phyloP scores from a whole-genome alignment of 2,113 vertebrate genomes.

The Oryzias curvinotus region DNA sequence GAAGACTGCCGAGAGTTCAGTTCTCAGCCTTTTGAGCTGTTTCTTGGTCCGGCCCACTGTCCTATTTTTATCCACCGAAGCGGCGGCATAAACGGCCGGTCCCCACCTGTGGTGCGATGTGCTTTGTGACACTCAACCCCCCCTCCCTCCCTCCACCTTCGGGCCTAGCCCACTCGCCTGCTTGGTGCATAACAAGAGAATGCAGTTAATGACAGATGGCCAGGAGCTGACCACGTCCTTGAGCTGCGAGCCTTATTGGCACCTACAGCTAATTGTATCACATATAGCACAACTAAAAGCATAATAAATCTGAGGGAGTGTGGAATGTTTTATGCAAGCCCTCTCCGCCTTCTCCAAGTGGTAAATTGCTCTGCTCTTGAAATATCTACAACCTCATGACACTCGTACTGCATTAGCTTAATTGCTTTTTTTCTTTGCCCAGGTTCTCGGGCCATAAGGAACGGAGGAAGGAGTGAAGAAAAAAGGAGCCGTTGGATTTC shows the following conservation, averaged over 20 bases:
- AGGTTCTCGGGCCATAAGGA: constrained; percentile 54
- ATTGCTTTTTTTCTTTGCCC: constrained; percentile 83
- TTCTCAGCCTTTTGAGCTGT: constrained; percentile 18
- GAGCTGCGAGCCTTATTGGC: constrained; percentile 88
- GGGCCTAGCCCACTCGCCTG: constrained; percentile 77
- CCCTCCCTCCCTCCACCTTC: constrained; percentile 69
- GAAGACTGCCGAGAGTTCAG: constrained; percentile 7
- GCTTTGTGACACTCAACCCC: constrained; percentile 61
- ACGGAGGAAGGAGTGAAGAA: constrained; percentile 5
- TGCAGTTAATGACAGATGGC: constrained; percentile 95
- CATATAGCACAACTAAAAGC: constrained; percentile 97
- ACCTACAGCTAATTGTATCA: constrained; percentile 94
- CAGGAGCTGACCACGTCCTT: constrained; percentile 90
- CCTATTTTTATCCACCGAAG: constrained; percentile 39
- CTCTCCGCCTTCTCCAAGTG: constrained; percentile 85
- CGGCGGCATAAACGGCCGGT: constrained; percentile 56
- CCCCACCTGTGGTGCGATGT: constrained; percentile 77
- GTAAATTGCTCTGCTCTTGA: constrained; percentile 96
- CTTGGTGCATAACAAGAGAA: constrained; percentile 83
- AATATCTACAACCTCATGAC: constrained; percentile 98
- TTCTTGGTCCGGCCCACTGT: constrained; percentile 45
- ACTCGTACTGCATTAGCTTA: constrained; percentile 93
- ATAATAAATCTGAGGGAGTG: constrained; percentile 92
- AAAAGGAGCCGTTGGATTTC: constrained; percentile 1
- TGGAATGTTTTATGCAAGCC: constrained; percentile 89